Percentiles rank a stretch among this genome's conserved stretches.
phyloP scores from a whole-genome alignment of 2,113 vertebrate genomes.

The Prinia subflava region DNA sequence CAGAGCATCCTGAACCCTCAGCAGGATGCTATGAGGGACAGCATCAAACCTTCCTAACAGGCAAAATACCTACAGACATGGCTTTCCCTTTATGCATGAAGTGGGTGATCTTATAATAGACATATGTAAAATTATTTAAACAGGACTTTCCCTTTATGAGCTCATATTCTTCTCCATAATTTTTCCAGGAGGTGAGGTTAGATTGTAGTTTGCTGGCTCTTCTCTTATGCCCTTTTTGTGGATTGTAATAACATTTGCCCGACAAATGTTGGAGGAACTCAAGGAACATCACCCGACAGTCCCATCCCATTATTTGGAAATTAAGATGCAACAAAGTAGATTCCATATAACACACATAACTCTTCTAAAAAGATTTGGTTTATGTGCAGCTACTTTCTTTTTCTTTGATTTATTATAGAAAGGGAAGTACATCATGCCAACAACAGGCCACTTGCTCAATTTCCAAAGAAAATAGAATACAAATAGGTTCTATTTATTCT shows the following conservation, averaged over 20 bases:
- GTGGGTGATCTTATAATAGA: accelerated
- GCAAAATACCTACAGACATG: not conserved
- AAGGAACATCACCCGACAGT: not conserved
- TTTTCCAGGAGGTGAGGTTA: not conserved
- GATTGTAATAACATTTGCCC: not conserved
- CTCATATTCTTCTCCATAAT: not conserved
- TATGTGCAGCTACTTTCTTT: not conserved
- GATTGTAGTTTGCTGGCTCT: not conserved
- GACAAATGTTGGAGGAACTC: not conserved
- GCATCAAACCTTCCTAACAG: not conserved
- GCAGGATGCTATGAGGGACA: not conserved
- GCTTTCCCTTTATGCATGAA: not conserved
- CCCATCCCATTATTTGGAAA: not conserved
- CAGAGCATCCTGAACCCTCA: accelerated
- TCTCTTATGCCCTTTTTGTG: not conserved
- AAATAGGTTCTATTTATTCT: not conserved
- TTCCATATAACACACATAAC: not conserved
- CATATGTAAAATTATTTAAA: not conserved
- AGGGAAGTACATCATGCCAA: not conserved
- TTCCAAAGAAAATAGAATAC: not conserved
- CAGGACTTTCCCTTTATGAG: not conserved
- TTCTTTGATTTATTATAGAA: not conserved
- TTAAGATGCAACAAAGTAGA: not conserved
- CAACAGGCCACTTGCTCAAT: not conserved
- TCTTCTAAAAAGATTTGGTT: not conserved